Evolutionary conservation across 2,113 vertebrate genomes (phyloP).

Genomic region (Nothobranchius kuhntae): DNA sequence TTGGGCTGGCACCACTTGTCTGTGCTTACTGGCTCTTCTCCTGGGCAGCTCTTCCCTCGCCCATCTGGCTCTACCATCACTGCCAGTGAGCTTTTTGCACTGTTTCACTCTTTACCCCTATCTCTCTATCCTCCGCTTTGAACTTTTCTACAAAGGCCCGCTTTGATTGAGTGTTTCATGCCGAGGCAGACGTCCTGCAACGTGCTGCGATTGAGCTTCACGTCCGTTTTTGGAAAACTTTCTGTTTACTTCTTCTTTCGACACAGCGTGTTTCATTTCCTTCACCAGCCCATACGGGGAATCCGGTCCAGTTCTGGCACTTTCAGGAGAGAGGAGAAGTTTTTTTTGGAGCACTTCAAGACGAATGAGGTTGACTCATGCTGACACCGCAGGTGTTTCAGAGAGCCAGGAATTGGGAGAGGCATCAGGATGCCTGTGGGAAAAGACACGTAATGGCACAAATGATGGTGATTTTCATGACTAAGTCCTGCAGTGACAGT

Average conservation of each 20-base stretch:
- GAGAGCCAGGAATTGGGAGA: conserved; percentile 13
- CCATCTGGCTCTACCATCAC: conserved; percentile 74
- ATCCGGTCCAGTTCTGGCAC: background rate
- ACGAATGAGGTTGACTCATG: conserved; percentile 32
- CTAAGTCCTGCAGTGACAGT: background rate
- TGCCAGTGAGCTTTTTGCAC: conserved; percentile 71
- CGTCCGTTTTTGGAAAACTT: background rate
- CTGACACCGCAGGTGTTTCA: conserved; percentile 37
- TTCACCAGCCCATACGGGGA: background rate
- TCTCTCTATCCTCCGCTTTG: conserved; percentile 38
- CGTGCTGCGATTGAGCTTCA: background rate
- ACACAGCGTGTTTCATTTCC: background rate
- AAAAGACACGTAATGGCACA: conserved; percentile 45
- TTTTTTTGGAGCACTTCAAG: conserved; percentile 2
- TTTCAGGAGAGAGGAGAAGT: background rate
- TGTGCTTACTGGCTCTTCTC: conserved; percentile 74
- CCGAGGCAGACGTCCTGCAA: conserved; percentile 9
- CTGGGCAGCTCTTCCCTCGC: conserved; percentile 69
- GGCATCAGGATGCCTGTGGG: conserved; percentile 3
- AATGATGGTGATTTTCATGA: conserved; percentile 39
- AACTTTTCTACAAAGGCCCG: conserved; percentile 32
- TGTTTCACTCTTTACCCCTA: conserved; percentile 51
- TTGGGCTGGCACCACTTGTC: conserved; percentile 77
- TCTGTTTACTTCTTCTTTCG: background rate
- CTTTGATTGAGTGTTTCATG: conserved; percentile 28